A percentile compares a stretch with the other conserved stretches of the same genome.
phyloP scores from a whole-genome alignment of 2,888 invertebrate species.

The Tiliacea aurago region DNA sequence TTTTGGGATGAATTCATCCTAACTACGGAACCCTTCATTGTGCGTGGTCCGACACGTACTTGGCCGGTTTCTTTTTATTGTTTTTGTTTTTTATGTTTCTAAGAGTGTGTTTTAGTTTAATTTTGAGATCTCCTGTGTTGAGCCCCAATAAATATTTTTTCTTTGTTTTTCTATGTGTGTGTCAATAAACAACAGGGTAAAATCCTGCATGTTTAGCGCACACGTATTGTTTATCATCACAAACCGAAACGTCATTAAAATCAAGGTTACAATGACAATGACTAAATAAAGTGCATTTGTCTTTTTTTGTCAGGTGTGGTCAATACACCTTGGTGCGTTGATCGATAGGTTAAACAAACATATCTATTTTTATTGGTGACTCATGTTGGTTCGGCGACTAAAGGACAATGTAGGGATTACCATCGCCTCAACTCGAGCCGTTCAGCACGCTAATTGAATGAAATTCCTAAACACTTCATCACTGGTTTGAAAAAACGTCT shows the following conservation, averaged over 20 bases:
- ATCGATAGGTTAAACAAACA: slow-evolving; percentile 43
- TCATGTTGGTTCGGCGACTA: not conserved
- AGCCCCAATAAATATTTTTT: too few relatives aligned
- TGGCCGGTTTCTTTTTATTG: too few relatives aligned
- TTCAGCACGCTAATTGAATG: not conserved
- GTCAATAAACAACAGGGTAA: not conserved
- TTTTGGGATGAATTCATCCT: too few relatives aligned
- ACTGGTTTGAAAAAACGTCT: not conserved
- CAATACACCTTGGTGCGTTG: slow-evolving; percentile 34
- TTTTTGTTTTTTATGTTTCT: too few relatives aligned
- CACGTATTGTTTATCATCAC: slow-evolving; percentile 23
- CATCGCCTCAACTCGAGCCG: not conserved
- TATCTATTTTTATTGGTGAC: slow-evolving; percentile 34
- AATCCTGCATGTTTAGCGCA: not conserved
- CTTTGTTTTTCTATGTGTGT: not conserved
- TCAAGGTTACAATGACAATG: slow-evolving; percentile 58
- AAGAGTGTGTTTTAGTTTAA: too few relatives aligned
- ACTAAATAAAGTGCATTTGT: slow-evolving; percentile 44
- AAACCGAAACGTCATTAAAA: slow-evolving; percentile 14
- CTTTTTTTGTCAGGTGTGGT: slow-evolving; percentile 46
- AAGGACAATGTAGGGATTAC: not conserved
- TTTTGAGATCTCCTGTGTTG: too few relatives aligned
- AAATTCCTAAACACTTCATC: not conserved
- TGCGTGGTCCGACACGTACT: too few relatives aligned
- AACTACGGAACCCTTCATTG: too few relatives aligned